These are phyloP conservation scores for Pygoscelis antarcticus DNA, from an alignment of 2,113 vertebrate species.

Conservation along the genomic window DNA sequence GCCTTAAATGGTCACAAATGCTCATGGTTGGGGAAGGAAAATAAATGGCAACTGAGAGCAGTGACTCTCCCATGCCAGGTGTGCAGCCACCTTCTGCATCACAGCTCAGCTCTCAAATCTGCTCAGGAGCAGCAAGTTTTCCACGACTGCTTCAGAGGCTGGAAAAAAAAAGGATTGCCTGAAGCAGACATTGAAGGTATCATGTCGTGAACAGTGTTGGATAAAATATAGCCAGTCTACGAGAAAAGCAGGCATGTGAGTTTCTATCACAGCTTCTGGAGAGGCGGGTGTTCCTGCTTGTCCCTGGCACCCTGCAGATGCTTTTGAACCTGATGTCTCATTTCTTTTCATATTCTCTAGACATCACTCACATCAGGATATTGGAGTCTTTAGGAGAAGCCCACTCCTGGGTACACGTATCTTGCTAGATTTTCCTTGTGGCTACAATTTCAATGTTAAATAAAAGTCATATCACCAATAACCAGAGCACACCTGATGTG, in stretches of 20 bases:
- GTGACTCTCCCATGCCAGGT: background rate
- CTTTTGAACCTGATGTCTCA: background rate
- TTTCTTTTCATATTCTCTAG: background rate
- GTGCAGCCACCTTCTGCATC: background rate
- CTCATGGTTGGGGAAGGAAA: background rate
- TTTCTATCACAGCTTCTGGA: background rate
- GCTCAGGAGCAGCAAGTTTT: background rate
- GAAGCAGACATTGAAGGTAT: background rate
- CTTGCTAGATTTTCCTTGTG: background rate
- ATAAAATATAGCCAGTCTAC: background rate
- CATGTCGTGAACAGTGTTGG: background rate
- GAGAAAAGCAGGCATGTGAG: background rate
- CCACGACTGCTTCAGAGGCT: background rate
- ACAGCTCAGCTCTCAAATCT: background rate
- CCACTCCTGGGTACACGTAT: background rate
- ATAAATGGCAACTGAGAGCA: background rate
- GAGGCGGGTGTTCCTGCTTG: background rate
- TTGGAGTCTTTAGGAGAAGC: background rate
- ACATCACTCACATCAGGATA: background rate
- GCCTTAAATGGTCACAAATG: background rate
- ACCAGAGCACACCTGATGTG: background rate
- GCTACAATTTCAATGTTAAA: background rate
- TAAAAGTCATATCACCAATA: background rate
- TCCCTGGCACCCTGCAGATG: background rate
- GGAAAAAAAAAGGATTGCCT: background rate